Evolutionary conservation across 2,113 vertebrate species (phyloP).

Genomic region (Mustela lutreola): DNA sequence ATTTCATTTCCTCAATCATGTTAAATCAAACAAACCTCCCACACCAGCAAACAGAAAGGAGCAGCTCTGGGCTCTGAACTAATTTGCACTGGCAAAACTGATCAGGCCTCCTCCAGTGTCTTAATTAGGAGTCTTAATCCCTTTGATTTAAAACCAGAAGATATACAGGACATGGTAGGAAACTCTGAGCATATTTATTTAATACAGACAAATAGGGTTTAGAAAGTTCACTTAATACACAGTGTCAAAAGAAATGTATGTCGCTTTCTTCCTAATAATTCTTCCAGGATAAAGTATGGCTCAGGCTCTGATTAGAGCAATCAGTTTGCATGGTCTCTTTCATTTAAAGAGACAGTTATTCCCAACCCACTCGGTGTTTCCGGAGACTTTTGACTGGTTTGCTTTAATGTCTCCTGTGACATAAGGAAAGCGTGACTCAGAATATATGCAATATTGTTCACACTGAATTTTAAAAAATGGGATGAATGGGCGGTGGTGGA

Average conservation of each 20-base stretch:
- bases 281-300: slow-evolving; percentile 71
- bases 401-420: slow-evolving; percentile 65
- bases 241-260: slow-evolving; percentile 57
- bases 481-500: neutral
- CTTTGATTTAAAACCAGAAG: slow-evolving; percentile 80
- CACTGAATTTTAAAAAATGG: slow-evolving; percentile 37
- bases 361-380: slow-evolving; percentile 49
- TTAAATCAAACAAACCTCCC: slow-evolving; percentile 81
- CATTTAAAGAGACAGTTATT: slow-evolving; percentile 79
- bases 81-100: slow-evolving; percentile 83
- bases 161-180: slow-evolving; percentile 67
- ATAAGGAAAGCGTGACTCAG: slow-evolving; percentile 41
- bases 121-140: slow-evolving; percentile 83
- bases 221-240: slow-evolving; percentile 80
- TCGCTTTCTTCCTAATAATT: slow-evolving; percentile 78
- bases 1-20: slow-evolving; percentile 83
- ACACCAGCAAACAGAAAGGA: slow-evolving; percentile 78
- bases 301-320: slow-evolving; percentile 39
- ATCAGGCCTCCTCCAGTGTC: slow-evolving; percentile 76
- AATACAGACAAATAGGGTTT: slow-evolving; percentile 73
- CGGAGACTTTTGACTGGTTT: slow-evolving; percentile 44
- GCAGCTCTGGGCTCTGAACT: slow-evolving; percentile 80
- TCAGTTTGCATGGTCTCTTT: slow-evolving; percentile 72
- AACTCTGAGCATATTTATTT: slow-evolving; percentile 78
- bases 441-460: slow-evolving; percentile 14